These are phyloP conservation scores for Adoxophyes honmai DNA, from an alignment of 1,140 invertebrate species.

Conservation along the genomic window DNA sequence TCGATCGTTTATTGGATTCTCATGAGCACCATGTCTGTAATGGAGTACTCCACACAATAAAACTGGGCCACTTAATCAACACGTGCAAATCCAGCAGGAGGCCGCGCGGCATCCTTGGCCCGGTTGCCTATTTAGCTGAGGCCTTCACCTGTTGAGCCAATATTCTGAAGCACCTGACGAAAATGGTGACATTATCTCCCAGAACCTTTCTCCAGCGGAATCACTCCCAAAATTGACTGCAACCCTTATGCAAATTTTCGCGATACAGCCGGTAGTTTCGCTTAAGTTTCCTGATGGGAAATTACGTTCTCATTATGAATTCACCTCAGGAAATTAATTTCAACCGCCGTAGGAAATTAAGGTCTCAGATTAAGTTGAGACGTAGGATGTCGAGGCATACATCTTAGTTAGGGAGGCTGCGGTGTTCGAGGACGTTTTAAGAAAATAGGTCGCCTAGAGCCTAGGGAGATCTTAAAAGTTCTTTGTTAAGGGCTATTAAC, in stretches of 20 bases:
- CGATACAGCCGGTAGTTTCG: not conserved
- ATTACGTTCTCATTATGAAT: not conserved
- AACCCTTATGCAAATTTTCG: not conserved
- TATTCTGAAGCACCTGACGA: conserved; percentile 15
- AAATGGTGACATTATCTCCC: not conserved
- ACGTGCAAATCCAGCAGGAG: not conserved
- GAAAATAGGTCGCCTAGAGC: not conserved
- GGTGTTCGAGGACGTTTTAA: not conserved
- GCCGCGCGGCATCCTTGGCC: conserved; percentile 31
- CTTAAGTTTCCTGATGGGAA: not conserved
- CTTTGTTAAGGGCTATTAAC: too few species aligned
- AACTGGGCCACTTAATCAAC: conserved; percentile 1
- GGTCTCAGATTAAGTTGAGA: not conserved
- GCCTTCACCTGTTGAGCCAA: conserved; percentile 33
- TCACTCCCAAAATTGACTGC: not conserved
- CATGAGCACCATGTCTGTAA: not conserved
- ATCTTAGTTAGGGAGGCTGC: not conserved
- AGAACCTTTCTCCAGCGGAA: too few species aligned
- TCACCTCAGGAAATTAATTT: conserved; percentile 8
- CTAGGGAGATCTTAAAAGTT: not conserved
- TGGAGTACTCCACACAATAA: not conserved
- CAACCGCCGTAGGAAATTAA: not conserved
- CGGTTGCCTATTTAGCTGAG: conserved; percentile 31
- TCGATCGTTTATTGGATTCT: too few species aligned
- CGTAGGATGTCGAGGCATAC: not conserved